These are phyloP conservation scores for Ferdinandea cuprea DNA, from an alignment of 2,888 invertebrate species.

Conservation along the genomic window DNA sequence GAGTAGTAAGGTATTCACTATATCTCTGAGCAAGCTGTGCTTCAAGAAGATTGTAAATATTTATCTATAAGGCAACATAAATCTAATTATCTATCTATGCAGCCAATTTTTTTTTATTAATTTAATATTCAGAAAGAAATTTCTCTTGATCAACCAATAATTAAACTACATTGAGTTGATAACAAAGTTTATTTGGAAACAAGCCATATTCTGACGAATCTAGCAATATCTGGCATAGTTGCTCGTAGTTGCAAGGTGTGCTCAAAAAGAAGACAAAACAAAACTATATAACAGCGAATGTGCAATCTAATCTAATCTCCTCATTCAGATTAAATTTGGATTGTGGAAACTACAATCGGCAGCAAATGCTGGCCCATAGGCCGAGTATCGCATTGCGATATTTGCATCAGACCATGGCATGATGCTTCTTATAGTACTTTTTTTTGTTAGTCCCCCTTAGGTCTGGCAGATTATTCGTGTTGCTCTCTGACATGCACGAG, in stretches of 20 bases:
- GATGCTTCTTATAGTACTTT: conserved; percentile 36
- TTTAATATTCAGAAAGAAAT: too few species aligned
- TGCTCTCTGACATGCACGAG: conserved; percentile 53
- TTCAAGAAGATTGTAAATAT: too few species aligned
- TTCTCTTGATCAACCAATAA: too few species aligned
- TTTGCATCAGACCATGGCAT: conserved; percentile 61
- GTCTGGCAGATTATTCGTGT: conserved; percentile 2
- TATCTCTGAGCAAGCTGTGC: too few species aligned
- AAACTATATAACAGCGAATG: conserved; percentile 35
- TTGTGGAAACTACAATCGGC: conserved; percentile 57
- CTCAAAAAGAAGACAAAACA: conserved; percentile 12
- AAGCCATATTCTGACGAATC: too few species aligned
- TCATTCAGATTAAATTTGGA: conserved; percentile 44
- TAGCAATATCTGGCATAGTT: too few species aligned
- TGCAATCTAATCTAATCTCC: conserved; percentile 63
- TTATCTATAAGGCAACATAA: too few species aligned
- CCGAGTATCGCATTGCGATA: conserved; percentile 32
- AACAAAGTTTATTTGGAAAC: too few species aligned
- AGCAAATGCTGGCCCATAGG: conserved; percentile 14
- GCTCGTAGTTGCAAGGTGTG: conserved; percentile 2
- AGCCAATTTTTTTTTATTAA: too few species aligned
- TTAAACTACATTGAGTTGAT: too few species aligned
- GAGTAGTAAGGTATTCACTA: too few species aligned
- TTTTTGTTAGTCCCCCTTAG: not conserved
- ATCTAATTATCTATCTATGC: too few species aligned